Conservation (phyloP, 2,113 vertebrate genomes). For the Morone saxatilis region DNA sequence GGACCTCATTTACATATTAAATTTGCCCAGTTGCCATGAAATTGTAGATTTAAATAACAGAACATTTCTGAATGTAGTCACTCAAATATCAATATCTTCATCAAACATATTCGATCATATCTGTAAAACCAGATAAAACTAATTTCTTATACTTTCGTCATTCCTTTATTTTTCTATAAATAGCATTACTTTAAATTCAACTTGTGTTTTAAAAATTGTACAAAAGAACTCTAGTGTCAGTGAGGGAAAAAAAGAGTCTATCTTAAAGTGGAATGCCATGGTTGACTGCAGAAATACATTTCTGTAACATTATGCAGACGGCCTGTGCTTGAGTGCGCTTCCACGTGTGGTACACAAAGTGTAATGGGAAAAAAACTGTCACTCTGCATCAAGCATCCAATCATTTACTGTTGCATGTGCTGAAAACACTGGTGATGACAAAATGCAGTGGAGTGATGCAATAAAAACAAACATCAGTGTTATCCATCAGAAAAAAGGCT, state of each 20-base stretch:
- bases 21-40: too few relatives aligned
- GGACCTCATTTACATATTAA: neutral
- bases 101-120: too few relatives aligned
- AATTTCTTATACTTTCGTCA: neutral
- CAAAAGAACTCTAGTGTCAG: neutral
- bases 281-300: conserved; percentile 4
- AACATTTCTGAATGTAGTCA: neutral
- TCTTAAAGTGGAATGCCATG: neutral
- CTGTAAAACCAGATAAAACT: neutral
- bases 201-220: neutral
- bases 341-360: conserved; percentile 17
- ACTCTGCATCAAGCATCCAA: conserved; percentile 31
- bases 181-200: neutral
- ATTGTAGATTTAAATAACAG: neutral
- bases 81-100: neutral
- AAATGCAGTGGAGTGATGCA: conserved; percentile 18
- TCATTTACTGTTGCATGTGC: conserved; percentile 15
- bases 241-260: neutral
- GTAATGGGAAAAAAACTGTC: conserved; percentile 31
- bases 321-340: neutral
- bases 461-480: conserved; percentile 12
- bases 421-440: neutral
- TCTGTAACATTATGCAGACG: conserved; percentile 5
- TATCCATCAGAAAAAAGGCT: neutral
- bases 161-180: neutral